Evolutionary conservation across 2,888 invertebrate species (phyloP).

Genomic region (Epirrhoe tristata): DNA sequence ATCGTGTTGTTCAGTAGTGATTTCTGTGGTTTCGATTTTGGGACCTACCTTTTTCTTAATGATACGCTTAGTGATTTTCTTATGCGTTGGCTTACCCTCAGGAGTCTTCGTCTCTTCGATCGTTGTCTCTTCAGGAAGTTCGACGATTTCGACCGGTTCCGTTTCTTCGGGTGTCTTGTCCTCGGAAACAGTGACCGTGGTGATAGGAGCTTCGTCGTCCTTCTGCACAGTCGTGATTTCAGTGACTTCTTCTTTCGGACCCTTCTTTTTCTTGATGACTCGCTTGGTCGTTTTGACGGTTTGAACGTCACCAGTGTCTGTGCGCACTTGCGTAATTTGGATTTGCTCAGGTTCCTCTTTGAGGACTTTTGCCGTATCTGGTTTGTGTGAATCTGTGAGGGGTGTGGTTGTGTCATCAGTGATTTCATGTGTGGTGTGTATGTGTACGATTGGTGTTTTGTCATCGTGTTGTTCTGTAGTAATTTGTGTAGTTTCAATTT

Average conservation of each 20-base stretch:
- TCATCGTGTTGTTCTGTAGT: no score
- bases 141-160: slow-evolving; percentile 43
- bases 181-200: slow-evolving; percentile 50
- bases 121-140: slow-evolving; percentile 62
- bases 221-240: slow-evolving; percentile 66
- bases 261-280: slow-evolving; percentile 23
- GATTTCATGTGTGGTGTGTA: no score
- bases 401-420: slow-evolving; percentile 24
- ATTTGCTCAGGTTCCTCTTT: slow-evolving; percentile 42
- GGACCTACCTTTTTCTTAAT: slow-evolving; percentile 69
- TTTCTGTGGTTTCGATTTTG: slow-evolving; percentile 51
- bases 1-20: slow-evolving; percentile 45
- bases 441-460: no score
- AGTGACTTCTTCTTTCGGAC: slow-evolving; percentile 61
- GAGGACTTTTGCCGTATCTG: slow-evolving; percentile 65
- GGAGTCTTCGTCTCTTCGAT: slow-evolving; percentile 52
- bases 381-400: slow-evolving; percentile 45
- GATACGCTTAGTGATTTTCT: slow-evolving; percentile 60
- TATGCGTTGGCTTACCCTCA: slow-evolving; percentile 56
- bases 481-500: no score
- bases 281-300: slow-evolving; percentile 28
- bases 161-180: slow-evolving; percentile 53
- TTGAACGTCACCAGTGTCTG: slow-evolving; percentile 55
- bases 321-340: slow-evolving; percentile 45
- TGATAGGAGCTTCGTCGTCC: slow-evolving; percentile 45